These are phyloP conservation scores for Spheniscus mendiculus DNA, from an alignment of 2,113 vertebrate genomes.

Conservation along the genomic window DNA sequence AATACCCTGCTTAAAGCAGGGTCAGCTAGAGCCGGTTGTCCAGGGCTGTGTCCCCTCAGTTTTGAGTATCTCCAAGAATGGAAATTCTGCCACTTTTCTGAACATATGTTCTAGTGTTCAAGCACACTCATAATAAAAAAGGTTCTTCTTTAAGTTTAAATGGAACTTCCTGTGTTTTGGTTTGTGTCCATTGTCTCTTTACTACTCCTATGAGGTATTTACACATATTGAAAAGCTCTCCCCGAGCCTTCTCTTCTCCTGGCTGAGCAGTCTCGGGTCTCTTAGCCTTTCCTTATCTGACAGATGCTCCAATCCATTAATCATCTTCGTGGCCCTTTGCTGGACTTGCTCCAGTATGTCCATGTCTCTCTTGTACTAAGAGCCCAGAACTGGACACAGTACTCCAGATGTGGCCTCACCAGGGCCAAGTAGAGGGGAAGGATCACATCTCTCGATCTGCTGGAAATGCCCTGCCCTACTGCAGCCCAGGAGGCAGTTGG, in stretches of 20 bases:
- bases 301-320: not conserved
- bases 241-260: not conserved
- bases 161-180: not conserved
- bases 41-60: not conserved
- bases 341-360: not conserved
- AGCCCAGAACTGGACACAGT: not conserved
- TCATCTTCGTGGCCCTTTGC: not conserved
- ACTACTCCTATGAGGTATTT: not conserved
- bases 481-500: not conserved
- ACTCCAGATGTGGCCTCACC: not conserved
- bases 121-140: not conserved
- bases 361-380: not conserved
- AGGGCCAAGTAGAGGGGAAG: not conserved
- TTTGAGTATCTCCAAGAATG: not conserved
- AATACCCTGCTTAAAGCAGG: not conserved
- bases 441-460: rapidly evolving
- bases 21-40: not conserved
- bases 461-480: rapidly evolving
- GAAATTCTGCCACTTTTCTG: not conserved
- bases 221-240: not conserved
- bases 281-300: not conserved
- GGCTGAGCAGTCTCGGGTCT: not conserved
- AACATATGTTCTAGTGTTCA: not conserved
- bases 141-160: not conserved
- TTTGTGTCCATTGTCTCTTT: not conserved